Evolutionary conservation across 1,140 invertebrate species (phyloP).

Genomic region (Telenomus remus): DNA sequence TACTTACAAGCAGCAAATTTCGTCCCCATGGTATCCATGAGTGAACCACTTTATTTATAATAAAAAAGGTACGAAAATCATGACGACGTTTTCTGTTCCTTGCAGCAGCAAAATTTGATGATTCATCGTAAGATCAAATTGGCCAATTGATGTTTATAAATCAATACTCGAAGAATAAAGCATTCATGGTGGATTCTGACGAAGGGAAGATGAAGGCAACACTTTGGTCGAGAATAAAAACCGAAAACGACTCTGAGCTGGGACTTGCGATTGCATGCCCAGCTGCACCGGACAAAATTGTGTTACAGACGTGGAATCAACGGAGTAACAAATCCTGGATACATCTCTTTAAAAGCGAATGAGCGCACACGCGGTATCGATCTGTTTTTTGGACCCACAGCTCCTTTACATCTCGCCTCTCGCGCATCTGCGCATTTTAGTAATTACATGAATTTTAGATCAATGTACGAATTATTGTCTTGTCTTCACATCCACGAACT

Average conservation of each 20-base stretch:
- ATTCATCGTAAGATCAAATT: constrained; percentile 43
- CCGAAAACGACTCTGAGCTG: too few relatives aligned
- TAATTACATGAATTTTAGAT: constrained; percentile 41
- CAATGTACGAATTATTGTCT: constrained; percentile 2
- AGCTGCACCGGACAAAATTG: constrained; percentile 8
- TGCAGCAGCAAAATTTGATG: constrained; percentile 4
- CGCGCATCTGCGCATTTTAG: constrained; percentile 56
- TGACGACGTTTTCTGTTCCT: too few relatives aligned
- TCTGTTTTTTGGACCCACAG: constrained; percentile 60
- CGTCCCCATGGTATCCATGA: constrained; percentile 71
- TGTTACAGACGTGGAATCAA: constrained; percentile 7
- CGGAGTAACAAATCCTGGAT: constrained; percentile 32
- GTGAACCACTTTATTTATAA: too few relatives aligned
- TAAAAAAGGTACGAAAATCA: too few relatives aligned
- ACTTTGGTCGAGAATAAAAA: background rate
- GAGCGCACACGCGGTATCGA: constrained; percentile 66
- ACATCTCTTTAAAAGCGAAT: constrained; percentile 56
- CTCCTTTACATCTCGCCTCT: constrained; percentile 54
- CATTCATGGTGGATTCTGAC: constrained; percentile 17
- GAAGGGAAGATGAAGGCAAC: background rate
- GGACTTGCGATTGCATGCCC: too few relatives aligned
- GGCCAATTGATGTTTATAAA: constrained; percentile 44
- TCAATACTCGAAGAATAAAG: constrained; percentile 37
- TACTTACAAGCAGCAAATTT: constrained; percentile 75
- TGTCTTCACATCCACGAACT: background rate